Conservation (phyloP, 2,113 vertebrate genomes). For the Silurus asotus region DNA sequence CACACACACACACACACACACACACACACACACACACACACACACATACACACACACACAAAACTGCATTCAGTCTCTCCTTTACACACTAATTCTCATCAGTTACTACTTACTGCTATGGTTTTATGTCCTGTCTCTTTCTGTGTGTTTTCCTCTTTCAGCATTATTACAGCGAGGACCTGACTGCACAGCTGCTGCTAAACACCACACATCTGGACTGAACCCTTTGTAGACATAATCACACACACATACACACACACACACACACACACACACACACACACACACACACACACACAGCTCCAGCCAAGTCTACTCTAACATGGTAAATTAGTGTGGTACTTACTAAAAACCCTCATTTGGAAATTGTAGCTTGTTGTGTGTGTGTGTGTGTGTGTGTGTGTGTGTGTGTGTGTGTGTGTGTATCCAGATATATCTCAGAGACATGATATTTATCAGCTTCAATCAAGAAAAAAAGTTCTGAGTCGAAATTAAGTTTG, state of each 20-base stretch:
- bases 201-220: constrained; percentile 44
- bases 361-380: neutral
- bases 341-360: neutral
- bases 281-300: neutral
- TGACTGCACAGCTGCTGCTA: constrained; percentile 40
- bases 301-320: constrained; percentile 7
- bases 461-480: constrained; percentile 28
- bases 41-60: neutral
- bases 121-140: neutral
- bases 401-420: too few species aligned
- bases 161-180: constrained; percentile 23
- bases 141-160: neutral
- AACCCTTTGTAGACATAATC: constrained; percentile 19
- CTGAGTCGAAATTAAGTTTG: constrained; percentile 26
- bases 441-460: neutral
- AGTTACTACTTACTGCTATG: constrained; percentile 22
- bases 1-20: too few species aligned
- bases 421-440: neutral
- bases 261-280: constrained; percentile 9
- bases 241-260: constrained; percentile 23
- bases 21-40: too few species aligned
- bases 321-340: neutral
- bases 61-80: neutral
- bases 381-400: too few species aligned
- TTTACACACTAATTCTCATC: constrained; percentile 21